phyloP scores from a whole-genome alignment of 1,140 invertebrate genomes.

The Physella acuta region DNA sequence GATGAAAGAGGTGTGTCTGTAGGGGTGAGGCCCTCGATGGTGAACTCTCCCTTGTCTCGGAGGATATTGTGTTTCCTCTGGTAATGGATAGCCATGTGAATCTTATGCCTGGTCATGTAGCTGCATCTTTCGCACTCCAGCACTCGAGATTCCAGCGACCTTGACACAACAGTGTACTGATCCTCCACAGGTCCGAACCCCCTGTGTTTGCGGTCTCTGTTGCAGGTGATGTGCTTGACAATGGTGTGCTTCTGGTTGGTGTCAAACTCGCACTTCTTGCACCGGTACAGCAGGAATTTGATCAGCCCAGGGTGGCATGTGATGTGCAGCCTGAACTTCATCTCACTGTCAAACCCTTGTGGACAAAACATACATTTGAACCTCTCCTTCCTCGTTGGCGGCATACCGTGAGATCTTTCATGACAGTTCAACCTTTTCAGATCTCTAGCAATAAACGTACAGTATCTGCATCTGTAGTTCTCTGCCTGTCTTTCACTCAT shows the following conservation, averaged over 20 bases:
- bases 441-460: slow-evolving; percentile 36
- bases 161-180: slow-evolving; percentile 28
- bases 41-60: slow-evolving; percentile 20
- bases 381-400: slow-evolving; percentile 29
- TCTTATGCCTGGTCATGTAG: slow-evolving; percentile 37
- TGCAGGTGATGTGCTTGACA: slow-evolving; percentile 30
- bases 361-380: slow-evolving; percentile 39
- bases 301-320: slow-evolving; percentile 36
- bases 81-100: slow-evolving; percentile 33
- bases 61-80: slow-evolving; percentile 30
- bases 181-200: slow-evolving; percentile 30
- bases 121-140: slow-evolving; percentile 33
- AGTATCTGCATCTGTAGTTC: slow-evolving; percentile 32
- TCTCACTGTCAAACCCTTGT: slow-evolving; percentile 34
- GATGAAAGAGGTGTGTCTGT: slow-evolving; percentile 16
- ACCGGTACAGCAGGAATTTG: slow-evolving; percentile 31
- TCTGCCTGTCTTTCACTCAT: slow-evolving; percentile 28
- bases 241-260: slow-evolving; percentile 33
- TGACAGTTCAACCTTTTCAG: slow-evolving; percentile 28
- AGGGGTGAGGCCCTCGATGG: slow-evolving; percentile 13
- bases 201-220: slow-evolving; percentile 26
- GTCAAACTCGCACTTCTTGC: slow-evolving; percentile 36
- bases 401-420: slow-evolving; percentile 30
- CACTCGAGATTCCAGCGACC: slow-evolving; percentile 30
- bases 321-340: slow-evolving; percentile 33